Evolutionary conservation across 2,888 invertebrate genomes (phyloP).

Genomic region (Mechanitis messenoides): DNA sequence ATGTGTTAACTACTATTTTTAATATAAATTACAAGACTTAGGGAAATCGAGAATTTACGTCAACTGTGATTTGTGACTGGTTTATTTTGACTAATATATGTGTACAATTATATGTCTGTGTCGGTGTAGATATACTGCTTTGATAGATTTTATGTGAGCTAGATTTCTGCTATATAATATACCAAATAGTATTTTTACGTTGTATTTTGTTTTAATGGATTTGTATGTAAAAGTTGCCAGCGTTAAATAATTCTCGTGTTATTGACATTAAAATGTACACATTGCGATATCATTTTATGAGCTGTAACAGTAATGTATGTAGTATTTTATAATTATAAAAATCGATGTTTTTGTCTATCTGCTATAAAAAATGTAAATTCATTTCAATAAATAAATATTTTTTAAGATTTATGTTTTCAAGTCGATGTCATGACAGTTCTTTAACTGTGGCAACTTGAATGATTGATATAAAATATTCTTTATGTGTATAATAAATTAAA

Average conservation of each 20-base stretch:
- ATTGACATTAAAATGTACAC: neutral
- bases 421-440: slow-evolving; percentile 33
- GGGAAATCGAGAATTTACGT: slow-evolving; percentile 75
- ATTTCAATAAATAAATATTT: too few species aligned
- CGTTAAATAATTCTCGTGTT: slow-evolving; percentile 30
- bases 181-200: slow-evolving; percentile 77
- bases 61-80: slow-evolving; percentile 76
- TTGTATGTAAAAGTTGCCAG: slow-evolving; percentile 54
- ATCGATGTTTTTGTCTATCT: too few species aligned
- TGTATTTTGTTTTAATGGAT: slow-evolving; percentile 69
- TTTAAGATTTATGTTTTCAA: neutral
- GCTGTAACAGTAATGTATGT: neutral
- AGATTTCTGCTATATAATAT: slow-evolving; percentile 73
- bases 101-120: slow-evolving; percentile 65
- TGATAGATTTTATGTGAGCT: slow-evolving; percentile 72
- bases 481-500: slow-evolving; percentile 68
- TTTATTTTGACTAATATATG: slow-evolving; percentile 72
- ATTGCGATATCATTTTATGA: neutral
- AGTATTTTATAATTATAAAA: neutral
- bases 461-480: slow-evolving; percentile 67
- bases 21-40: slow-evolving; percentile 66
- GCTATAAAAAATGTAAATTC: too few species aligned
- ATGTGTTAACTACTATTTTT: slow-evolving; percentile 64
- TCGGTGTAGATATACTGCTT: slow-evolving; percentile 67
- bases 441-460: slow-evolving; percentile 43